Percentiles rank a stretch among this genome's conserved stretches.
Evolutionary conservation across 2,797 vertebrate species (phyloP).

Genomic region (Oceanodroma leucorhoa): DNA sequence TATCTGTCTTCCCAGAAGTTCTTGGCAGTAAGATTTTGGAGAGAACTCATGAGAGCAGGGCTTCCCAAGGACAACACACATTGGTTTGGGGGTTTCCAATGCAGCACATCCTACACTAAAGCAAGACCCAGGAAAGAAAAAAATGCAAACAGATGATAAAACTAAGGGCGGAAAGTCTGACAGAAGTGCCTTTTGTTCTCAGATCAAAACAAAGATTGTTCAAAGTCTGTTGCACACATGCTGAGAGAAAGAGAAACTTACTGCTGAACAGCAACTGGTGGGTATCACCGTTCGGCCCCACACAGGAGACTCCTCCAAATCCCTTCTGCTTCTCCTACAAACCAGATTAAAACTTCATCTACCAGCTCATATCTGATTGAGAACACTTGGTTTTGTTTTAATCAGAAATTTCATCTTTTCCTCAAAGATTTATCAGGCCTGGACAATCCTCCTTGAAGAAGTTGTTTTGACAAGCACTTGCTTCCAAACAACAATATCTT

Average conservation of each 20-base stretch:
- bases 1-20: background rate
- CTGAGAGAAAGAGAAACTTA: background rate
- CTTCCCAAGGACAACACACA: background rate
- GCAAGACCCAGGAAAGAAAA: background rate
- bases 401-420: background rate
- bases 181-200: background rate
- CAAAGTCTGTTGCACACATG: background rate
- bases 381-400: background rate
- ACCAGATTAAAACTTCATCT: background rate
- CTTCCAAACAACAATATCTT: background rate
- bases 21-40: background rate
- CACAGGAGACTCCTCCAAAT: background rate
- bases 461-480: background rate
- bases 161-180: background rate
- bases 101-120: background rate
- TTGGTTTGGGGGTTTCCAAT: background rate
- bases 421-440: background rate
- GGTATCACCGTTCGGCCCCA: background rate
- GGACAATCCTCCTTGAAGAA: background rate
- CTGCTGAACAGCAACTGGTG: background rate
- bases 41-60: background rate
- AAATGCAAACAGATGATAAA: background rate
- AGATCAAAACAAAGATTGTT: background rate
- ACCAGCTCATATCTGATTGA: background rate
- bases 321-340: background rate